These are phyloP conservation scores for Xylocampa areola DNA, from an alignment of 2,888 invertebrate species.

Conservation along the genomic window DNA sequence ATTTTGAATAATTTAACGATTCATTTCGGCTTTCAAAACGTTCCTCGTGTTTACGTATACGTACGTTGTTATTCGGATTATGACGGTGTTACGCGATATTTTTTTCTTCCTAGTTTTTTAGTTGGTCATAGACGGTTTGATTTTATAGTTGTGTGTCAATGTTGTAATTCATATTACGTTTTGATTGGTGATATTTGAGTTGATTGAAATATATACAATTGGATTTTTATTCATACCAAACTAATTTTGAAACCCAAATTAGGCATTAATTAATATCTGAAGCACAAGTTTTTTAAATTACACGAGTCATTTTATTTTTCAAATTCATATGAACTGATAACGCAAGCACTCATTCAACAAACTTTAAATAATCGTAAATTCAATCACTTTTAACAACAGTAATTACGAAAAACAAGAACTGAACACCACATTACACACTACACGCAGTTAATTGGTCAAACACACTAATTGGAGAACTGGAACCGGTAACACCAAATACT, in stretches of 20 bases:
- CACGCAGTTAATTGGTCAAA: slow-evolving; percentile 21
- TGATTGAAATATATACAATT: slow-evolving; percentile 13
- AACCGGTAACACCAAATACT: slow-evolving; percentile 4
- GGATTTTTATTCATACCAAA: too few relatives aligned
- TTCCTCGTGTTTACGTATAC: slow-evolving; percentile 55
- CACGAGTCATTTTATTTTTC: too few relatives aligned
- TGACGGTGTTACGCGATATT: slow-evolving; percentile 44
- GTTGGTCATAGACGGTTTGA: slow-evolving; percentile 21
- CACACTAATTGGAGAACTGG: slow-evolving; percentile 14
- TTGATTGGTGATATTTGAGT: slow-evolving; percentile 23
- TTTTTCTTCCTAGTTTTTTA: slow-evolving; percentile 33
- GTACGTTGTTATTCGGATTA: slow-evolving; percentile 46
- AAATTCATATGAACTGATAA: too few relatives aligned
- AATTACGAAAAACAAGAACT: slow-evolving; percentile 28
- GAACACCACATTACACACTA: slow-evolving; percentile 37
- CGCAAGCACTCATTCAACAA: slow-evolving; percentile 13
- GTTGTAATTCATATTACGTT: slow-evolving; percentile 26
- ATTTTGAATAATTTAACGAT: slow-evolving; percentile 67
- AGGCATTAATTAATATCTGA: background rate
- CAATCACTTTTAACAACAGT: slow-evolving; percentile 32
- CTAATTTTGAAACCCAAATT: slow-evolving; percentile 9
- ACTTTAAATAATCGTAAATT: slow-evolving; percentile 25
- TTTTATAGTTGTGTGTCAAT: slow-evolving; percentile 44
- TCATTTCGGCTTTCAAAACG: slow-evolving; percentile 65
- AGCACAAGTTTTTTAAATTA: background rate